These are phyloP conservation scores for Benthosema pterotum DNA, from an alignment of 2,797 vertebrate genomes.

Conservation along the genomic window DNA sequence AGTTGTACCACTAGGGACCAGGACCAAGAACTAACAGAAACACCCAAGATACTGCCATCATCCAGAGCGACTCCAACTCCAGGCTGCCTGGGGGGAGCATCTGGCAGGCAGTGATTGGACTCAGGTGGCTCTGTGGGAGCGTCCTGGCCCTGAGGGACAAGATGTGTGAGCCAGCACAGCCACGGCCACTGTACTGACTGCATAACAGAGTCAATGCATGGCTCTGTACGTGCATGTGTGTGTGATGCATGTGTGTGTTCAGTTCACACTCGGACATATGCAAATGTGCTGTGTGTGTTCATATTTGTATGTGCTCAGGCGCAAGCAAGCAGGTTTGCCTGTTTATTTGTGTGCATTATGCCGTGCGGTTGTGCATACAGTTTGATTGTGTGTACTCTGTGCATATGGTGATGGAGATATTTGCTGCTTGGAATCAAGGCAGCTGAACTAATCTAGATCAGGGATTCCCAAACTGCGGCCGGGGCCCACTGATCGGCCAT, in stretches of 20 bases:
- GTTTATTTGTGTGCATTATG: neutral
- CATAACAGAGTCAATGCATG: slow-evolving; percentile 5
- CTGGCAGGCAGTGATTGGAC: slow-evolving; percentile 66
- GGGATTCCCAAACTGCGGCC: no score
- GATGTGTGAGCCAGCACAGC: slow-evolving; percentile 33
- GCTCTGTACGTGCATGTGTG: no score
- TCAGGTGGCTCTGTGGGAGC: slow-evolving; percentile 63
- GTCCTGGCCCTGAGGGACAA: slow-evolving; percentile 41
- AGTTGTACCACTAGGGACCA: slow-evolving; percentile 2
- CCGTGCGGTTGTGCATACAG: neutral
- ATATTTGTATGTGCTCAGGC: neutral
- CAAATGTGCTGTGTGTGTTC: slow-evolving; percentile 3
- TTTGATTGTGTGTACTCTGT: neutral
- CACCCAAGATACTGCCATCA: slow-evolving; percentile 13
- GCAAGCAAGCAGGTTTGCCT: neutral
- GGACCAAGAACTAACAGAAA: slow-evolving; percentile 33
- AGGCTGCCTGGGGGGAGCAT: slow-evolving; percentile 47
- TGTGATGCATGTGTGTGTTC: slow-evolving; percentile 12
- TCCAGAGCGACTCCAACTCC: slow-evolving; percentile 42
- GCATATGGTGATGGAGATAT: slow-evolving; percentile 6
- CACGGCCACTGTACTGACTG: slow-evolving; percentile 35
- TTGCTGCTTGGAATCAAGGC: slow-evolving; percentile 34
- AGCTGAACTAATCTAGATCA: slow-evolving; percentile 16
- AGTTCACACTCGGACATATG: no score
- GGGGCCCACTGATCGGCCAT: no score